Evolutionary conservation across 2,113 vertebrate genomes (phyloP).

Genomic region (Triplophysa rosa): DNA sequence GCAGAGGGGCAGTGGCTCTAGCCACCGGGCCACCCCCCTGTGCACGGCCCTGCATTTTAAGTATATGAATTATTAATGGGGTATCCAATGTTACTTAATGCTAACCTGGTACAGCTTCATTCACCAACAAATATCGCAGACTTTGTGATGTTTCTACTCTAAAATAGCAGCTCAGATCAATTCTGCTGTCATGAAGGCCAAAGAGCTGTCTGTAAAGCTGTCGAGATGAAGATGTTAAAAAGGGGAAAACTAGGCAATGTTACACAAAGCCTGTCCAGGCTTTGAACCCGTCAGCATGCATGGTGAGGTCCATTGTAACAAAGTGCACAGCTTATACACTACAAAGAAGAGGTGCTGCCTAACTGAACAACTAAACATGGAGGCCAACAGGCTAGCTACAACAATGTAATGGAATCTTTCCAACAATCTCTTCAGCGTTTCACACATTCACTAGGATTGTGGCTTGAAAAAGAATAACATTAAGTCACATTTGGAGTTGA

Average conservation of each 20-base stretch:
- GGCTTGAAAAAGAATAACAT: neutral
- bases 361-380: neutral
- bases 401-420: neutral
- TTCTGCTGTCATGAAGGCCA: conserved; percentile 8
- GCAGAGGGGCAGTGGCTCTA: no score
- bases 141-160: neutral
- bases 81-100: no score
- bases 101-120: no score
- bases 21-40: no score
- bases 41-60: no score
- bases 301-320: neutral
- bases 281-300: neutral
- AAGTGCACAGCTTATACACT: neutral
- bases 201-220: neutral
- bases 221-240: neutral
- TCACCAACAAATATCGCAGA: no score
- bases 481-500: neutral
- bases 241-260: neutral
- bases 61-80: no score
- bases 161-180: conserved; percentile 4
- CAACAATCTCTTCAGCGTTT: neutral
- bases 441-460: neutral
- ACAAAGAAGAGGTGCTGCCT: neutral
- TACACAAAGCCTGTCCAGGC: neutral
- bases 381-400: neutral